A percentile compares a stretch with the other conserved stretches of the same genome.
Conservation (phyloP, 2,113 vertebrate genomes). For the Cinclus mexicanus region DNA sequence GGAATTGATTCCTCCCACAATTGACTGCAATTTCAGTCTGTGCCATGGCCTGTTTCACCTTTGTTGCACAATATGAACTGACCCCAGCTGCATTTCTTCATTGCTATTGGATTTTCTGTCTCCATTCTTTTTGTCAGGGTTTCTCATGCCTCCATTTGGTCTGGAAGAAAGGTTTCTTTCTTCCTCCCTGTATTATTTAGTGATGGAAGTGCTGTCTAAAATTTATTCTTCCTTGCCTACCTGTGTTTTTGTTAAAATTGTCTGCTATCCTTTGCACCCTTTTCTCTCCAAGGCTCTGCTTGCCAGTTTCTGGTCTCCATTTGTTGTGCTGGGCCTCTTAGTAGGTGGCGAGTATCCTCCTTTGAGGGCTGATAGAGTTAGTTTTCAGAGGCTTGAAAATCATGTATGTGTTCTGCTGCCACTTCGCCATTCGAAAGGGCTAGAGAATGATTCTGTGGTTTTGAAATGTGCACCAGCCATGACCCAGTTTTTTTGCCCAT, state of each 20-base stretch:
- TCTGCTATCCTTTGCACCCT: not conserved
- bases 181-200: not conserved
- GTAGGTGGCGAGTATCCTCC: not conserved
- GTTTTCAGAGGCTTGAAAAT: not conserved
- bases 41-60: conserved; percentile 26
- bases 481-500: not conserved
- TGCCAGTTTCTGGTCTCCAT: not conserved
- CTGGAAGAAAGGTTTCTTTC: not conserved
- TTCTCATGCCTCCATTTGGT: not conserved
- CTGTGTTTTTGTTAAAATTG: not conserved
- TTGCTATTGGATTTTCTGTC: conserved; percentile 48
- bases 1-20: conserved; percentile 45
- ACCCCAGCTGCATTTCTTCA: conserved; percentile 16
- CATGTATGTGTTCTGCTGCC: accelerated
- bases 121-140: not conserved
- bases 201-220: not conserved
- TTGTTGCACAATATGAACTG: conserved; percentile 59
- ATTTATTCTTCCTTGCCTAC: not conserved
- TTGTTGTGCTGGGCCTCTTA: not conserved
- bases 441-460: not conserved
- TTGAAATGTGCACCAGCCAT: not conserved
- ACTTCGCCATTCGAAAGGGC: not conserved
- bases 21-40: conserved; percentile 26
- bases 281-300: not conserved
- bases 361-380: not conserved